Evolutionary conservation across 2,888 invertebrate species (phyloP).

Genomic region (Trachelus troglodyta): DNA sequence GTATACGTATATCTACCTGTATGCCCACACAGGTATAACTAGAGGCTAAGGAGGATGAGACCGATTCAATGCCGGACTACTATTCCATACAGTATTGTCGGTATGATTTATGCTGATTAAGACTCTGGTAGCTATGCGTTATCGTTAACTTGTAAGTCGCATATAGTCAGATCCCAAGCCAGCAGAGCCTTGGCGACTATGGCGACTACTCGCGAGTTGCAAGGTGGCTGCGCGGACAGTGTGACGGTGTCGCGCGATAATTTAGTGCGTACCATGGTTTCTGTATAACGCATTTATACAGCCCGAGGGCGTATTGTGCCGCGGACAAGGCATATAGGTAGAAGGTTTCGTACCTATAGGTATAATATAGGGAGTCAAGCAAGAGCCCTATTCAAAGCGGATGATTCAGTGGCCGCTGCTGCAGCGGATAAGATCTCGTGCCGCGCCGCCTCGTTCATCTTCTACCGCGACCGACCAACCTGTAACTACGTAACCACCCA

Average conservation of each 20-base stretch:
- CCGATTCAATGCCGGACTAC: constrained; percentile 1
- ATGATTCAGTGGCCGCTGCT: constrained; percentile 65
- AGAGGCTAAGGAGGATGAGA: neutral
- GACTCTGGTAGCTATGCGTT: constrained; percentile 60
- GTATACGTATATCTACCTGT: neutral
- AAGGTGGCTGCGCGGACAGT: constrained; percentile 39
- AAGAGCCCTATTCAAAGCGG: constrained; percentile 62
- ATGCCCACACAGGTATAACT: neutral
- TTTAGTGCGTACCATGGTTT: constrained; percentile 51
- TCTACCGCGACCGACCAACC: constrained; percentile 49
- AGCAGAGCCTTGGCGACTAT: neutral
- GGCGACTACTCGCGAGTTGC: constrained; percentile 31
- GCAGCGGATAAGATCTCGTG: constrained; percentile 63
- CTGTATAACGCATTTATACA: constrained; percentile 49
- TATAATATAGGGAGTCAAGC: constrained; percentile 59
- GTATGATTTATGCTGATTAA: constrained; percentile 66
- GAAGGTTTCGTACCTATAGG: constrained; percentile 48
- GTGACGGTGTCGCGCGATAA: constrained; percentile 45
- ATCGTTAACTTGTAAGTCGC: constrained; percentile 61
- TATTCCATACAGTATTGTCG: constrained; percentile 43
- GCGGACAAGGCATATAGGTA: constrained; percentile 40
- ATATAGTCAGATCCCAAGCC: constrained; percentile 13
- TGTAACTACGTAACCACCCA: constrained; percentile 54
- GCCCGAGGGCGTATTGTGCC: constrained; percentile 37
- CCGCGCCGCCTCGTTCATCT: constrained; percentile 57